These are phyloP conservation scores for Sesamia nonagrioides DNA, from an alignment of 1,140 invertebrate species.

Conservation along the genomic window DNA sequence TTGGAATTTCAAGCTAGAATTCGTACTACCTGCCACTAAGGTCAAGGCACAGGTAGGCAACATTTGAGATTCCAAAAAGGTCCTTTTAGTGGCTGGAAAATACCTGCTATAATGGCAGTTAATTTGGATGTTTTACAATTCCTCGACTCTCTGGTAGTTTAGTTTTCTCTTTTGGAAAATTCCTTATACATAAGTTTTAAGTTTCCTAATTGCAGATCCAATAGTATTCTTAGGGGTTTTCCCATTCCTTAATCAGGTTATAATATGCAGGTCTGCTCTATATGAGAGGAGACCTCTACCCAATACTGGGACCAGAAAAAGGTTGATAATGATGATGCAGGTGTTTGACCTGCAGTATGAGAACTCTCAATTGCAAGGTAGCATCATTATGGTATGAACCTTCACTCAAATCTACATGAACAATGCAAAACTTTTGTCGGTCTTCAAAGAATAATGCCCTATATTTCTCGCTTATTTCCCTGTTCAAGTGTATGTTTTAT, in stretches of 20 bases:
- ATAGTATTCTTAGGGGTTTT: background rate
- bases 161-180: too few species aligned
- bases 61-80: background rate
- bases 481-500: background rate
- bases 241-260: too few species aligned
- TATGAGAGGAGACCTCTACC: too few species aligned
- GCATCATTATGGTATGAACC: background rate
- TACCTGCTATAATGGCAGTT: background rate
- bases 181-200: background rate
- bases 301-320: too few species aligned
- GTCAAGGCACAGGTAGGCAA: background rate
- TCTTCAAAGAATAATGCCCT: background rate
- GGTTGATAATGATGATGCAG: too few species aligned
- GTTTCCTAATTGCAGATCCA: background rate
- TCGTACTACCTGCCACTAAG: background rate
- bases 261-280: too few species aligned
- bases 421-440: background rate
- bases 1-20: background rate
- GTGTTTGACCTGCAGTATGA: background rate
- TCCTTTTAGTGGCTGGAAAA: background rate
- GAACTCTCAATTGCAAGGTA: background rate
- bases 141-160: background rate
- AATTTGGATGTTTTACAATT: background rate
- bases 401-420: background rate
- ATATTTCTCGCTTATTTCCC: background rate